Percentiles rank a stretch among this genome's conserved stretches.
Evolutionary conservation across 2,888 invertebrate species (phyloP).

Genomic region (Danaus chrysippus): DNA sequence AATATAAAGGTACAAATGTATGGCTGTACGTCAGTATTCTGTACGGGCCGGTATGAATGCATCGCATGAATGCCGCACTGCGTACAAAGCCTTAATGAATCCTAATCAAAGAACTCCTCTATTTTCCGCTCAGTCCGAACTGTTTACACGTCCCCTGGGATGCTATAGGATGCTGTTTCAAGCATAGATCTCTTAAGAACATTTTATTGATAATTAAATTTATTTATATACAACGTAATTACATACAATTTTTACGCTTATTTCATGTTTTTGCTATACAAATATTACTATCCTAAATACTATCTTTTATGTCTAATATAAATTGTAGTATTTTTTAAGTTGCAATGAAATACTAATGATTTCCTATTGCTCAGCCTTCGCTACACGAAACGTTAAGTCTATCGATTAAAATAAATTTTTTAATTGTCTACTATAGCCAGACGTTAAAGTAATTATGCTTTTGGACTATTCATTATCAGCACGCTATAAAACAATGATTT

Average conservation of each 20-base stretch:
- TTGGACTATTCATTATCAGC: constrained; percentile 19
- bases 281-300: too few relatives aligned
- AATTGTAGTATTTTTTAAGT: too few relatives aligned
- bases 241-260: too few relatives aligned
- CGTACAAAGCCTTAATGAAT: constrained; percentile 36
- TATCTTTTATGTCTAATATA: too few relatives aligned
- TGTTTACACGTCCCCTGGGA: constrained; percentile 11
- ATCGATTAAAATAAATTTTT: constrained; percentile 17
- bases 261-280: too few relatives aligned
- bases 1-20: too few relatives aligned
- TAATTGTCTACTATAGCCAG: constrained; percentile 16
- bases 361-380: too few relatives aligned
- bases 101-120: constrained; percentile 33
- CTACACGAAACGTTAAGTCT: constrained; percentile 13
- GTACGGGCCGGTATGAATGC: constrained; percentile 3
- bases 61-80: constrained; percentile 21
- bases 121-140: constrained; percentile 26
- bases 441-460: constrained; percentile 18
- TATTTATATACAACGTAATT: too few relatives aligned
- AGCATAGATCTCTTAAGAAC: neutral
- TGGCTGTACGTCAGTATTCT: neutral
- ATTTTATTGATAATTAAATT: too few relatives aligned
- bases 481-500: constrained; percentile 17
- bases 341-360: too few relatives aligned
- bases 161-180: neutral